A percentile compares a stretch with the other conserved stretches of the same genome.
phyloP scores from a whole-genome alignment of 2,888 invertebrate genomes.

The Tanypteryx hageni region DNA sequence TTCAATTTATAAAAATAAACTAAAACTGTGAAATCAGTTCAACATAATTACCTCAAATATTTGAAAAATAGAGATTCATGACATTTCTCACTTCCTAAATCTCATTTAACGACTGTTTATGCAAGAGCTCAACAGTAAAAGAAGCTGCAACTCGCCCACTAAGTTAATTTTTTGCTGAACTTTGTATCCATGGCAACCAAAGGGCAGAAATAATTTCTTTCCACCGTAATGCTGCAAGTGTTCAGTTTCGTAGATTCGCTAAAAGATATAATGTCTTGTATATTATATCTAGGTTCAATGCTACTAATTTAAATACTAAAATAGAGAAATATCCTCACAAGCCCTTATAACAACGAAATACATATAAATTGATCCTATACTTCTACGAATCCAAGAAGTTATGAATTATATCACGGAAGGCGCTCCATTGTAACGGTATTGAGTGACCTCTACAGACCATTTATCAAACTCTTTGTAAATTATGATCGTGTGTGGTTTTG shows the following conservation, averaged over 20 bases:
- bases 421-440: conserved; percentile 2
- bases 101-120: background rate
- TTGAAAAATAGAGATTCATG: background rate
- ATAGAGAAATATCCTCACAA: background rate
- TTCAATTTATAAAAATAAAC: background rate
- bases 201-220: conserved; percentile 9
- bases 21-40: background rate
- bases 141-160: background rate
- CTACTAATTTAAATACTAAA: background rate
- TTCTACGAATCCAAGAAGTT: background rate
- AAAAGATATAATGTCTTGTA: background rate
- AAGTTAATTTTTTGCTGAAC: conserved; percentile 37
- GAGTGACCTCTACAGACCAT: background rate
- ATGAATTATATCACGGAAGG: background rate
- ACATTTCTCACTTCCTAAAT: background rate
- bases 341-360: background rate
- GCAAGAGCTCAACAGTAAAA: background rate
- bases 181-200: conserved; percentile 54
- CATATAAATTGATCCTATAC: background rate
- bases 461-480: background rate
- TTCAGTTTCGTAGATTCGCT: no score
- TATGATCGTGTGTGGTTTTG: conserved; percentile 5
- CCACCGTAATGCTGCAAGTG: background rate
- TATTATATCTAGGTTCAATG: background rate
- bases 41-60: background rate